Conservation (phyloP, 2,113 vertebrate species). For the Chionis minor region DNA sequence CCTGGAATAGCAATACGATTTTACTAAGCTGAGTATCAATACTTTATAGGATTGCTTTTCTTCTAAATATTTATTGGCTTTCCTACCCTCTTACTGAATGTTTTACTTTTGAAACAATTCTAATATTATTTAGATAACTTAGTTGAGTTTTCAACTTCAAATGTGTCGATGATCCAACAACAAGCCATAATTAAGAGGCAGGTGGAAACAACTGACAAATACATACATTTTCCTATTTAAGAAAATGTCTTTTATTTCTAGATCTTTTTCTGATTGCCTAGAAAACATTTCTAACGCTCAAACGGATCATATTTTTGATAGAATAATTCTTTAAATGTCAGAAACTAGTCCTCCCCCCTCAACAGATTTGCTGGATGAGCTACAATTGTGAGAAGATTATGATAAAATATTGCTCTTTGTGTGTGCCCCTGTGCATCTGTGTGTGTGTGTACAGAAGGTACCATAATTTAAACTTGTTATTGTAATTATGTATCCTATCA, state of each 20-base stretch:
- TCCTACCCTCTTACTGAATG: background rate
- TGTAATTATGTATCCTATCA: background rate
- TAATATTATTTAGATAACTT: background rate
- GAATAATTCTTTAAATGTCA: background rate
- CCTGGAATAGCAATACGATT: background rate
- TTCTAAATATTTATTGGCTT: background rate
- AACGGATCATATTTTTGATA: background rate
- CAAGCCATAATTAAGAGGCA: background rate
- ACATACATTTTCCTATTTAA: background rate
- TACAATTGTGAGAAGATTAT: background rate
- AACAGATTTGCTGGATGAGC: background rate
- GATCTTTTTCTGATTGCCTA: background rate
- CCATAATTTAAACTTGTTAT: background rate
- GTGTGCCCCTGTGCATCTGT: rapidly evolving
- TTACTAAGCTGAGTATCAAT: background rate
- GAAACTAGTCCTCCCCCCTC: background rate
- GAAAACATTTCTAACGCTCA: background rate
- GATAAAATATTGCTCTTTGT: background rate
- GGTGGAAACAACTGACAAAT: background rate
- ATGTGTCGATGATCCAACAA: background rate
- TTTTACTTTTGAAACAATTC: background rate
- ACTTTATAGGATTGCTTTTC: background rate
- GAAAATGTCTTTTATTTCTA: background rate
- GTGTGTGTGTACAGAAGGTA: background rate
- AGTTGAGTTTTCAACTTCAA: background rate